phyloP scores from a whole-genome alignment of 2,797 vertebrate species.

The Sitta carolinensis region DNA sequence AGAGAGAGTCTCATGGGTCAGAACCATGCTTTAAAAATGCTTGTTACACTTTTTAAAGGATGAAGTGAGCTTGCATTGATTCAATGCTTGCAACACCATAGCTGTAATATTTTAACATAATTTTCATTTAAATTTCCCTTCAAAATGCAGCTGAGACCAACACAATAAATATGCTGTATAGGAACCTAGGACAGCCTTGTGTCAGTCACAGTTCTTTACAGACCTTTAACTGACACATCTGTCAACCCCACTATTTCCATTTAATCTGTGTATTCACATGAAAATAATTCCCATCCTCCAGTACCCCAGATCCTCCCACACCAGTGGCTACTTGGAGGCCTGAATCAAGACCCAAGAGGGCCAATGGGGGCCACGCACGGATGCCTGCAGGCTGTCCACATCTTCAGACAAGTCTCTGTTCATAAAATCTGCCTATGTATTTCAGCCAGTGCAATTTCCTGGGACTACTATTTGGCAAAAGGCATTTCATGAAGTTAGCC shows the following conservation, averaged over 20 bases:
- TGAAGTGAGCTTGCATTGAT: background rate
- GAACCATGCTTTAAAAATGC: background rate
- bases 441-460: background rate
- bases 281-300: background rate
- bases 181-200: background rate
- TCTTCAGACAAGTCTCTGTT: background rate
- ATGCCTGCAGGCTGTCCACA: background rate
- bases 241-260: background rate
- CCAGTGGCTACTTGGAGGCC: background rate
- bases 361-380: background rate
- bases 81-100: background rate
- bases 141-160: background rate
- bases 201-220: background rate
- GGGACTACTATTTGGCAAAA: background rate
- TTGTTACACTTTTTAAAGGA: background rate
- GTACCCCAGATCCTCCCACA: background rate
- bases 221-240: background rate
- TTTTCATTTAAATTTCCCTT: background rate
- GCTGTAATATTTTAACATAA: background rate
- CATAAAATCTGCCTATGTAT: background rate
- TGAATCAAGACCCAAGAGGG: background rate
- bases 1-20: background rate
- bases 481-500: background rate
- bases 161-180: background rate
- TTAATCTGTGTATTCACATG: background rate